Base-by-base conservation (phyloP, 2,888 invertebrate genomes). In the Seladonia tumulorum region DNA sequence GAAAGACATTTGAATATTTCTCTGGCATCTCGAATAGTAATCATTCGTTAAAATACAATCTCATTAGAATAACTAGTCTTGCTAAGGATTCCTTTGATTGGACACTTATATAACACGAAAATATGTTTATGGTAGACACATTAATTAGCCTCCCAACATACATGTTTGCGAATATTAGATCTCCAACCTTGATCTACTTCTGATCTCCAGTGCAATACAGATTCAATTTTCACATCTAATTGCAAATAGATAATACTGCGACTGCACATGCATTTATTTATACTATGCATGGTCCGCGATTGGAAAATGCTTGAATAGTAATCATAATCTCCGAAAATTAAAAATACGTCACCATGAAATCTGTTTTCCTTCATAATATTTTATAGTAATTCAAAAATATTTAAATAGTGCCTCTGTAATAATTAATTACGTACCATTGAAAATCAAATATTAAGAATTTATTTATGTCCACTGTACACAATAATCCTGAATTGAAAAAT, bases 161-260 rank as follows among this genome's bases (percentile, higher is more conserved):
- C 25, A 42, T 76, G 76, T 81, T 81, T 81, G 60, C 47, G 71
- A 71, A 76, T 63, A 76, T 60, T 76, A 60, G 71, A 49, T 81
- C 25, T 22, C 57, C 22, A 49, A 60, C 81, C 81, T 81, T 81
- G 81, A 81, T 71, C 81, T 22, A 81, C 47, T 72, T 81, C 76
- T 71, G 71, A 76, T 76, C 80, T 68, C 53, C 74, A 47, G n/a
- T 60, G 35, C 42, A 45, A 60, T 72, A 35, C 60, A 72, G 60
- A 79, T 72, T 47, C 57, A 72, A 79, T 81, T 71, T 60, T 70
- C 71, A 39, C 70, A 71, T 60, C 35, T 47, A 47, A 60, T 68
- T 68, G 47, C 53, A 25, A 57, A 68, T 68, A 49, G 49, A 60
- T 79, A 49, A 22, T 49, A 14, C 29, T 10, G 14, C 5, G 14